A percentile compares a stretch with the other conserved stretches of the same genome.
Conservation (phyloP, 2,888 invertebrate genomes). For the Oscheius sp. region DNA sequence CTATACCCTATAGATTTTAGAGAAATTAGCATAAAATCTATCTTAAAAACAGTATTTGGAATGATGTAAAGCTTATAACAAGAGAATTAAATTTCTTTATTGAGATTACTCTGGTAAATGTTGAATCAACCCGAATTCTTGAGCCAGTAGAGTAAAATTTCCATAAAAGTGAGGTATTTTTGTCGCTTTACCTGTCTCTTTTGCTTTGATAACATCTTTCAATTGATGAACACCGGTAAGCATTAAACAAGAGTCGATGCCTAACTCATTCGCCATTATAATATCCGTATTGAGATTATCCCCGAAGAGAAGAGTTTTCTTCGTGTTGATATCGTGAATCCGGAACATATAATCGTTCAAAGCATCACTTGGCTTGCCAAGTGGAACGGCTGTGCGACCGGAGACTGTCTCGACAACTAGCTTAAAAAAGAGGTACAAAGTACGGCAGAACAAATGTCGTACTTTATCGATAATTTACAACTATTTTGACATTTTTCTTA, state of each 20-base stretch:
- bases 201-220: neutral
- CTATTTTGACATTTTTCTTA: too few species aligned
- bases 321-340: neutral
- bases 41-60: too few species aligned
- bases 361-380: slow-evolving; percentile 4
- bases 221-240: slow-evolving; percentile 7
- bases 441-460: too few species aligned
- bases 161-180: neutral
- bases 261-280: slow-evolving; percentile 8
- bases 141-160: slow-evolving; percentile 4
- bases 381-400: neutral
- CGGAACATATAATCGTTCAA: neutral
- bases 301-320: slow-evolving; percentile 25
- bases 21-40: too few species aligned
- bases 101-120: too few species aligned
- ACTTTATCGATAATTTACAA: too few species aligned
- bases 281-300: slow-evolving; percentile 19
- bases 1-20: too few species aligned
- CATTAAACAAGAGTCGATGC: slow-evolving; percentile 18
- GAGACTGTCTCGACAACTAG: slow-evolving; percentile 8
- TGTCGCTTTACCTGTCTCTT: neutral
- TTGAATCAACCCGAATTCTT: neutral
- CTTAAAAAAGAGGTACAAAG: slow-evolving; percentile 14
- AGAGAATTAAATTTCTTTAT: too few species aligned
- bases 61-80: too few species aligned